Conservation (phyloP, 2,888 invertebrate genomes). For the Fragum fragum region DNA sequence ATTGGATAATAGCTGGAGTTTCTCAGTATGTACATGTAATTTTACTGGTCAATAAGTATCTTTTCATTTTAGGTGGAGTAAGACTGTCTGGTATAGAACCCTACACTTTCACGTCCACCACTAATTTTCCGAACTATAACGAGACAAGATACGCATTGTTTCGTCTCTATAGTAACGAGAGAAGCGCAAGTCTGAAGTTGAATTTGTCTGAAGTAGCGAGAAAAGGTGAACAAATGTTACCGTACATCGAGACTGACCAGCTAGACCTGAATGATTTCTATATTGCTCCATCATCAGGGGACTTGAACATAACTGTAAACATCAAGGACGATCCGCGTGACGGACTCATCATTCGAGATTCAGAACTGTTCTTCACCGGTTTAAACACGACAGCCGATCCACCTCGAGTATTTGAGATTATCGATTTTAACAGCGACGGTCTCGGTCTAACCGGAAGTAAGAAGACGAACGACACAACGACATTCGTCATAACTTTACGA, state of each 20-base stretch:
- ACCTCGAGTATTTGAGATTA: conserved; percentile 55
- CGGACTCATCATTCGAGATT: conserved; percentile 36
- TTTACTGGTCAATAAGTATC: no score
- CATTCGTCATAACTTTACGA: conserved; percentile 52
- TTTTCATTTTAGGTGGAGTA: conserved; percentile 26
- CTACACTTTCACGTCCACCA: conserved; percentile 18
- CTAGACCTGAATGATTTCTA: conserved; percentile 37
- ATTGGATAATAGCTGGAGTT: no score
- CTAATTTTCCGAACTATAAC: conserved; percentile 11
- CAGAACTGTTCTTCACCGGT: conserved; percentile 61
- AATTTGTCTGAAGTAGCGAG: conserved; percentile 39
- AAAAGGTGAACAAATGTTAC: conserved; percentile 34
- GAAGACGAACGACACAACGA: conserved; percentile 4
- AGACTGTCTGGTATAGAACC: background rate
- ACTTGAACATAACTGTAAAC: conserved; percentile 48
- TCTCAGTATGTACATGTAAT: no score
- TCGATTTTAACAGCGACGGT: conserved; percentile 43
- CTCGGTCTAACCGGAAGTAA: conserved; percentile 32
- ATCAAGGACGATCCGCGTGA: conserved; percentile 40
- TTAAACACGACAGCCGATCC: conserved; percentile 56
- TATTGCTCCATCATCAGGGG: conserved; percentile 38
- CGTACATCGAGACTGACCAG: conserved; percentile 27
- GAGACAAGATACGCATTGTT: conserved; percentile 40
- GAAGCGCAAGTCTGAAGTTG: conserved; percentile 43
- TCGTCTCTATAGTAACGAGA: conserved; percentile 47